Base-by-base conservation (phyloP, 2,113 vertebrate species). In the Chlamydotis undulata region DNA sequence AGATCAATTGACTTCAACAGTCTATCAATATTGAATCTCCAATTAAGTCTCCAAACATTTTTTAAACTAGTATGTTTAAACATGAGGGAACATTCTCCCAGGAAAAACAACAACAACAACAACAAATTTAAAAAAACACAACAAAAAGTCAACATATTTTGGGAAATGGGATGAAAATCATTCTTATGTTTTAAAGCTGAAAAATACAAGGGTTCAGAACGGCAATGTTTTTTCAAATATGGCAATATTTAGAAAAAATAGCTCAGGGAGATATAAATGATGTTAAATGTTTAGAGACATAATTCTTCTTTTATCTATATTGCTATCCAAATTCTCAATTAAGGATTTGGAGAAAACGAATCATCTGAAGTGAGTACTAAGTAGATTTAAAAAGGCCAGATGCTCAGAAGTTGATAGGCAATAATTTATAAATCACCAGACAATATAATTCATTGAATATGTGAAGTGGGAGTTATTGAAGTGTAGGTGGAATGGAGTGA, bases 41-140 rank as follows among this genome's bases (percentile, higher is more conserved):
- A 35, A 35, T 24, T 25, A 12, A 21, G 25, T 45, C 11, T 70
- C 39, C 26, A 75, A 87, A 50, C 8, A n/a, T 50, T 64, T 74
- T 45, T 89, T 73, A 29, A 83, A 59, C 3, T n/a, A 24, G 6
- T 23, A 15, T 56, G 13, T 61, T 92, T 22, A 37, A 83, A 83
- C 2, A 29, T 21, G 14, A 68, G 10, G 17, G 14, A 73, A 41
- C 13, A 24, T 21, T 78, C 19, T 68, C 12, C 12, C 13, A 31
- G 7, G 9, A 4, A 14, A 45, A 22, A 17, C 4, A 19, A 16
- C 2, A 33, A 47, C 33, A 43, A 4, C 18, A 1, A 16, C 23
- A 59, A 28, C 2, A 49, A 68, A 31, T 43, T 43, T 43, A 6
- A 25, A 5, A 60, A 43, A 4, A 16, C 1, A 16, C 29, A 59